Evolutionary conservation across 2,888 invertebrate species (phyloP).

Genomic region (Cerastoderma edule): DNA sequence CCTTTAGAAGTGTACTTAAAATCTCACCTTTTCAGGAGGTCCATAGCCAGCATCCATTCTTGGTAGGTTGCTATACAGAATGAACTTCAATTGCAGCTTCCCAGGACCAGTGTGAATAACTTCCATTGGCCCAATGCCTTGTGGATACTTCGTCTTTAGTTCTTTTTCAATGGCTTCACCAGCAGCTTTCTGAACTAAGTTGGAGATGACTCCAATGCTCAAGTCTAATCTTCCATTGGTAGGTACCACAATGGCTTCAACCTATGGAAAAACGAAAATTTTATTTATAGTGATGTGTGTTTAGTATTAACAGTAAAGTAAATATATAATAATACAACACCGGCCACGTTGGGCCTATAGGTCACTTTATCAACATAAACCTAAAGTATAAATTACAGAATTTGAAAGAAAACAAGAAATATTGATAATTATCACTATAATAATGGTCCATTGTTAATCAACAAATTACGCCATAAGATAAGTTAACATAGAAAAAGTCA

Average conservation of each 20-base stretch:
- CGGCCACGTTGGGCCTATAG: no score
- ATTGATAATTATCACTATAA: no score
- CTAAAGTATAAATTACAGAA: no score
- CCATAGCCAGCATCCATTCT: background rate
- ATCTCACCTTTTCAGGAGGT: background rate
- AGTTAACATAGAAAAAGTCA: no score
- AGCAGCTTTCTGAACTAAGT: background rate
- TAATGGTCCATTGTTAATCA: no score
- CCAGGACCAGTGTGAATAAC: conserved; percentile 8
- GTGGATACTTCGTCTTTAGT: background rate
- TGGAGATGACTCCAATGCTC: background rate
- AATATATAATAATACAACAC: no score
- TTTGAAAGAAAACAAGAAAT: no score
- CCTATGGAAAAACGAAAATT: background rate
- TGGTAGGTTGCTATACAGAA: conserved; percentile 5
- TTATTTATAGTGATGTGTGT: background rate
- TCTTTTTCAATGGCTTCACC: background rate
- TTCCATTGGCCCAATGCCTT: conserved; percentile 20
- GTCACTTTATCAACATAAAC: no score
- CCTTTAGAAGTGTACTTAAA: background rate
- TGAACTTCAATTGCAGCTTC: background rate
- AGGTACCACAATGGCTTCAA: conserved; percentile 16
- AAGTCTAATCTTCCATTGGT: background rate
- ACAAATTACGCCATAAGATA: no score
- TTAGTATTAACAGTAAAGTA: background rate